Percentiles rank a stretch among this genome's conserved stretches.
Conservation (phyloP, 2,797 vertebrate genomes). For the Hippocampus kuda region DNA sequence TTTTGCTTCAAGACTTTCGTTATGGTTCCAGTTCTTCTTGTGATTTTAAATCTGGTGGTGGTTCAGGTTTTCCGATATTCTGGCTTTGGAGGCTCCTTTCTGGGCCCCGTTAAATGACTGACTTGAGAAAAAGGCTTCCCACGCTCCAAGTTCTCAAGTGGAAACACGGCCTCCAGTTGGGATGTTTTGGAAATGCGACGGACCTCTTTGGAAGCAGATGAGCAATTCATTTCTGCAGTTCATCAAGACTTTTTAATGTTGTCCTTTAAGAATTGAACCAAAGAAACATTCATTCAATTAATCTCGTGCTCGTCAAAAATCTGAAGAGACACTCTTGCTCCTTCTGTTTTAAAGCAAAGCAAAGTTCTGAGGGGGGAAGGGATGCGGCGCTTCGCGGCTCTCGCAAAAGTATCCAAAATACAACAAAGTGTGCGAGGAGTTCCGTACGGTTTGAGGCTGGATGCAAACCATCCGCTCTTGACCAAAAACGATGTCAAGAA, state of each 20-base stretch:
- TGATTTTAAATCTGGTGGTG: too few relatives aligned
- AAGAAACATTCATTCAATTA: background rate
- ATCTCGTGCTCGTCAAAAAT: background rate
- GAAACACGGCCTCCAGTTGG: background rate
- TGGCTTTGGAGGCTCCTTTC: too few relatives aligned
- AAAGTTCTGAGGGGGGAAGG: background rate
- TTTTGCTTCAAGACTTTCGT: too few relatives aligned
- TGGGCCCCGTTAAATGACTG: too few relatives aligned
- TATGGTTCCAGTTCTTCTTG: too few relatives aligned
- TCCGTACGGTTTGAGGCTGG: background rate
- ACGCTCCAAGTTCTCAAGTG: background rate
- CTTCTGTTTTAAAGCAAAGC: background rate
- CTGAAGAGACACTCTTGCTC: background rate
- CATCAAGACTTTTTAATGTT: background rate
- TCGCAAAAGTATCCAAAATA: background rate
- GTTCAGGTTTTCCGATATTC: too few relatives aligned
- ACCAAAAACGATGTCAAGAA: background rate
- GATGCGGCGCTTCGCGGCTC: background rate
- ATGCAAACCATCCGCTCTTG: background rate
- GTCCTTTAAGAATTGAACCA: background rate
- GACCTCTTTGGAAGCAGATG: too few relatives aligned
- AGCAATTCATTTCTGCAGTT: background rate
- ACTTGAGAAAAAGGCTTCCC: too few relatives aligned
- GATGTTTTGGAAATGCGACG: background rate
- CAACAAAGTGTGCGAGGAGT: background rate